phyloP scores from a whole-genome alignment of 2,888 invertebrate species.

The Octodonta nipae region DNA sequence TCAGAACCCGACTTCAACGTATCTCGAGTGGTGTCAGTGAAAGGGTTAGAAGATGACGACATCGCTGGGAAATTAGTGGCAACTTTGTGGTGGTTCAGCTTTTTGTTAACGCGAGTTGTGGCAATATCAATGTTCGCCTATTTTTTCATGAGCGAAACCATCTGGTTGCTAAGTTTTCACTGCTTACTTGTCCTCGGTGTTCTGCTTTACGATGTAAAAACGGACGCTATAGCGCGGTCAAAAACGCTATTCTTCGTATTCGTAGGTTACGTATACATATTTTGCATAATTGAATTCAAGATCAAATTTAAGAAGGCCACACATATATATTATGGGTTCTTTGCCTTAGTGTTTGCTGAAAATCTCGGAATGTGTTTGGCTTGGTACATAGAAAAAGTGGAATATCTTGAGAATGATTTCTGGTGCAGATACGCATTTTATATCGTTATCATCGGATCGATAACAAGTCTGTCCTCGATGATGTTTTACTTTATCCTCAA shows the following conservation, averaged over 20 bases:
- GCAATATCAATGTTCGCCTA: conserved; percentile 56
- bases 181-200: conserved; percentile 52
- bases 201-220: conserved; percentile 50
- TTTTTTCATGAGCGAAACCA: conserved; percentile 48
- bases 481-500: conserved; percentile 49
- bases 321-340: conserved; percentile 55
- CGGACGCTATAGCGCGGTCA: conserved; percentile 33
- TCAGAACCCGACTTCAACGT: conserved; percentile 27
- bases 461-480: conserved; percentile 47
- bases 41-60: conserved; percentile 64
- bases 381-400: conserved; percentile 49
- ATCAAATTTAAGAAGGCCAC: conserved; percentile 61
- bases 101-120: conserved; percentile 56
- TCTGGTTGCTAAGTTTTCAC: conserved; percentile 48
- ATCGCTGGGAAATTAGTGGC: conserved; percentile 53
- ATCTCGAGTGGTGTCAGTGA: conserved; percentile 34
- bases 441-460: conserved; percentile 45
- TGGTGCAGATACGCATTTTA: conserved; percentile 57
- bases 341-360: conserved; percentile 50
- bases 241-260: conserved; percentile 49
- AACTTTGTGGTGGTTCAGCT: conserved; percentile 66
- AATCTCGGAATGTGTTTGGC: conserved; percentile 55
- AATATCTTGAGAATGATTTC: conserved; percentile 42
- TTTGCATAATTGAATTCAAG: conserved; percentile 67
- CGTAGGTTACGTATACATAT: conserved; percentile 59